phyloP scores from a whole-genome alignment of 2,797 vertebrate genomes.

The Pelochelys cantorii region DNA sequence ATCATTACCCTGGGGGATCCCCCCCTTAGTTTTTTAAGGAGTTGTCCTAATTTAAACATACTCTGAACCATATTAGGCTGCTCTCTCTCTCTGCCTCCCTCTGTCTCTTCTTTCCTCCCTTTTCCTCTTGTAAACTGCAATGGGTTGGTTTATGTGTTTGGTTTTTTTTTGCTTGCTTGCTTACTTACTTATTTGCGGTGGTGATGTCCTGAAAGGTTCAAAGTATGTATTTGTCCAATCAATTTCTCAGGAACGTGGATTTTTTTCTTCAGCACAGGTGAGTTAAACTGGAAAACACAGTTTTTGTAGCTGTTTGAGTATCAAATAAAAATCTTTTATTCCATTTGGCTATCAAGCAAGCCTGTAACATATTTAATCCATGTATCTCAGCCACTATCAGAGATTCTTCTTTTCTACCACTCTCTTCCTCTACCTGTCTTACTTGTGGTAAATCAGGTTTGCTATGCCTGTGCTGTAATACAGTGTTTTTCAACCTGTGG shows the following conservation, averaged over 20 bases:
- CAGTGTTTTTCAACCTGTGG: not conserved
- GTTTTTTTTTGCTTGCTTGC: no score
- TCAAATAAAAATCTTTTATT: not conserved
- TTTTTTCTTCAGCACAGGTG: not conserved
- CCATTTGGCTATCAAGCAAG: not conserved
- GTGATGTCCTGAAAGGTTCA: not conserved
- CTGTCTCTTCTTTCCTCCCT: no score
- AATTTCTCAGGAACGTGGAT: not conserved
- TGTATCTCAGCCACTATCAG: not conserved
- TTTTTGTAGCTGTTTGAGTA: not conserved
- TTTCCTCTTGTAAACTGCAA: not conserved
- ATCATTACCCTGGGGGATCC: not conserved
- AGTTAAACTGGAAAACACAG: not conserved
- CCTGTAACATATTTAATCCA: not conserved
- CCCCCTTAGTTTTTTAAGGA: not conserved
- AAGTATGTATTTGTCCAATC: not conserved
- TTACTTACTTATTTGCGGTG: not conserved
- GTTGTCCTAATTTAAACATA: not conserved
- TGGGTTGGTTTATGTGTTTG: not conserved
- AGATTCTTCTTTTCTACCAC: not conserved
- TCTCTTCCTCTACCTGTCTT: accelerated
- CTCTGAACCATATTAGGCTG: not conserved
- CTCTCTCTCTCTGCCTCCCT: no score
- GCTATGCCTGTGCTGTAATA: not conserved
- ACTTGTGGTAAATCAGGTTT: not conserved